These are phyloP conservation scores for Lypha dubia DNA, from an alignment of 2,888 invertebrate species.

Conservation along the genomic window DNA sequence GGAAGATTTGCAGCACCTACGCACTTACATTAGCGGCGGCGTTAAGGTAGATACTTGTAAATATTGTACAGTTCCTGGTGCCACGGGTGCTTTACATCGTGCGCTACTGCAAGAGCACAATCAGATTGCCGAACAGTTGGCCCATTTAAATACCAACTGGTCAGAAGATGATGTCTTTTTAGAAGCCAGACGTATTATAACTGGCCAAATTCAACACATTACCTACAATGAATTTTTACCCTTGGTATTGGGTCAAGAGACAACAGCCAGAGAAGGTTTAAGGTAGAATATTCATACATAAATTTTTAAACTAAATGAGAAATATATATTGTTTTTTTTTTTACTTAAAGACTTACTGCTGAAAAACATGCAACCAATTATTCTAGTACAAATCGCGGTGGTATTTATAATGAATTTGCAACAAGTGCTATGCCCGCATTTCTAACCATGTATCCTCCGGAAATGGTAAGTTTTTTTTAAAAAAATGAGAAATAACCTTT, in stretches of 20 bases:
- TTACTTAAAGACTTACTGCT: conserved; percentile 85
- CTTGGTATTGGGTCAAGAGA: conserved; percentile 87
- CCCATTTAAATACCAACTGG: conserved; percentile 90
- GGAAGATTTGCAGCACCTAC: conserved; percentile 87
- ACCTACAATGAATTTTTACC: conserved; percentile 93
- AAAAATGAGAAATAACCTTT: not conserved
- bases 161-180: conserved; percentile 90
- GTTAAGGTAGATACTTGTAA: conserved; percentile 88
- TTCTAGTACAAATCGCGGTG: conserved; percentile 91
- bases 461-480: conserved; percentile 84
- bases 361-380: conserved; percentile 91
- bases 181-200: conserved; percentile 89
- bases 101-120: conserved; percentile 91
- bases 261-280: conserved; percentile 82
- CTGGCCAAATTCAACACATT: conserved; percentile 92
- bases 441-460: conserved; percentile 89
- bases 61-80: conserved; percentile 86
- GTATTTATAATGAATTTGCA: conserved; percentile 91
- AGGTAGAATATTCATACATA: conserved; percentile 84
- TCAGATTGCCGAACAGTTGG: conserved; percentile 88
- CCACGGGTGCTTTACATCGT: conserved; percentile 89
- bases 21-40: conserved; percentile 89
- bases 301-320: not conserved
- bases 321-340: not conserved
- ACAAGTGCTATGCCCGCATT: conserved; percentile 89